Percentiles rank a stretch among this genome's conserved stretches.
Conservation (phyloP, 2,888 invertebrate genomes). For the Yponomeuta sedellus region DNA sequence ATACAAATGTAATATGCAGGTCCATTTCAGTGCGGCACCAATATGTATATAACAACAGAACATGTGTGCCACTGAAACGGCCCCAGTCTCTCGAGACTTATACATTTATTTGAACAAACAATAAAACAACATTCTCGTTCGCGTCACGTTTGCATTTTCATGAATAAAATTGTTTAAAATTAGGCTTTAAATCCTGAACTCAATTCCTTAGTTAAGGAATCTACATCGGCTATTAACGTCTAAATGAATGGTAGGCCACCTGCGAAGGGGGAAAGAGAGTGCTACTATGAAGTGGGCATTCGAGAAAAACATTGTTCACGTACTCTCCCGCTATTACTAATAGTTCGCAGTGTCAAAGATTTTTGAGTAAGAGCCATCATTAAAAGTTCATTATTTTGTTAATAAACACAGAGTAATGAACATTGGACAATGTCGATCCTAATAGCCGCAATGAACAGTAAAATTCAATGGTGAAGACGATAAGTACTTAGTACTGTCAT, state of each 20-base stretch:
- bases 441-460: too few species aligned
- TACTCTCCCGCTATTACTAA: too few species aligned
- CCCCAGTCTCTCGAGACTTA: not conserved
- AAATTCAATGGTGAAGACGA: too few species aligned
- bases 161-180: not conserved
- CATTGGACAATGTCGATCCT: too few species aligned
- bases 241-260: not conserved
- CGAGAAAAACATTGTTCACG: not conserved
- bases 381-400: too few species aligned
- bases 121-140: not conserved
- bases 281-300: not conserved
- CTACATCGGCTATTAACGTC: not conserved
- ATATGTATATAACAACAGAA: not conserved
- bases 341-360: too few species aligned
- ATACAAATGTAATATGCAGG: too few species aligned
- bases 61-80: not conserved
- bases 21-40: not conserved
- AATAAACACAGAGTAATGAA: too few species aligned
- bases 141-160: not conserved
- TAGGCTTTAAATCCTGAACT: constrained; percentile 1
- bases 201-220: not conserved
- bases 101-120: not conserved
- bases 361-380: too few species aligned
- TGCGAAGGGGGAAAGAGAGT: not conserved
- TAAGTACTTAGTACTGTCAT: too few species aligned